Evolutionary conservation across 2,113 vertebrate species (phyloP).

Genomic region (Gasterosteus aculeatus): DNA sequence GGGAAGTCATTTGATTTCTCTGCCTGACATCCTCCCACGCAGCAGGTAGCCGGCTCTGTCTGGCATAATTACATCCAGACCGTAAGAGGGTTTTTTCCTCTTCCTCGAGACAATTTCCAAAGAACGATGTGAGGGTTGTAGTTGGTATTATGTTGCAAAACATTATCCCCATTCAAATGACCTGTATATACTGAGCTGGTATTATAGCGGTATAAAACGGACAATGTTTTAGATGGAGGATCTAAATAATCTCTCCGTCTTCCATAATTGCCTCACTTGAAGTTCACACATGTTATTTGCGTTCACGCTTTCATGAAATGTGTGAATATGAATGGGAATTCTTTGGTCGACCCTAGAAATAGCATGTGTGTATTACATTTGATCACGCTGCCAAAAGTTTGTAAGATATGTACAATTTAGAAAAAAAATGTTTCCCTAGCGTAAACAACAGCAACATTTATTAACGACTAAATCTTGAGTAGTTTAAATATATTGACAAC

Average conservation of each 20-base stretch:
- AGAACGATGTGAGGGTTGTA: conserved; percentile 17
- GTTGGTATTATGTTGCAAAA: conserved; percentile 24
- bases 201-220: not conserved
- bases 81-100: conserved; percentile 29
- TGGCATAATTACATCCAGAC: conserved; percentile 72
- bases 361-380: not conserved
- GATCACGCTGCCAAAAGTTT: not conserved
- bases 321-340: not conserved
- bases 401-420: not conserved
- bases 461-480: too few relatives aligned
- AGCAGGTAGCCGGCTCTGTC: conserved; percentile 68
- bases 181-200: not conserved
- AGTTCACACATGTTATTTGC: not conserved
- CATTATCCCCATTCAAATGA: not conserved
- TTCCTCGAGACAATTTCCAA: conserved; percentile 20
- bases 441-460: not conserved
- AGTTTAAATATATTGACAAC: not conserved
- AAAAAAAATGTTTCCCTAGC: not conserved
- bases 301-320: not conserved
- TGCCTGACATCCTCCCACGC: conserved; percentile 69
- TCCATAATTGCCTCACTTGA: not conserved
- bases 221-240: not conserved
- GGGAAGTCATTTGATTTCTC: conserved; percentile 64
- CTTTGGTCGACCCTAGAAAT: not conserved
- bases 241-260: not conserved